These are phyloP conservation scores for Trematocara zebra DNA, from an alignment of 2,113 vertebrate genomes.

Conservation along the genomic window DNA sequence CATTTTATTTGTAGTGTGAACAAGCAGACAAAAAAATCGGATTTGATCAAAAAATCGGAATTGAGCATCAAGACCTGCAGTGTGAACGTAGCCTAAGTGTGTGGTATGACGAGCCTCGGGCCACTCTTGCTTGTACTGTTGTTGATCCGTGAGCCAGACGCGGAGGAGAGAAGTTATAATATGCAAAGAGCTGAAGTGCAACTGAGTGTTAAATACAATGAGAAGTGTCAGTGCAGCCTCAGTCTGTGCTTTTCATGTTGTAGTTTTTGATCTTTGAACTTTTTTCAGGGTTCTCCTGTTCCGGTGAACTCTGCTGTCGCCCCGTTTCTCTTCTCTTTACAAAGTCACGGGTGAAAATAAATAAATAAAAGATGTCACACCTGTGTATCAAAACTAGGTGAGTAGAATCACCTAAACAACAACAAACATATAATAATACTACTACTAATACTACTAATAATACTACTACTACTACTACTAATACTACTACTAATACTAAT, in stretches of 20 bases:
- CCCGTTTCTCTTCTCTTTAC: not conserved
- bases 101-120: not conserved
- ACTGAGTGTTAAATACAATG: not conserved
- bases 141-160: not conserved
- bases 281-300: not conserved
- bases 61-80: too few species aligned
- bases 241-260: not conserved
- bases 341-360: not conserved
- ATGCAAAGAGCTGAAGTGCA: not conserved
- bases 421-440: not conserved
- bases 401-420: not conserved
- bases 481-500: too few species aligned
- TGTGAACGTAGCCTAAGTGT: too few species aligned
- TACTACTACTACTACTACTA: too few species aligned
- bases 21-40: too few species aligned
- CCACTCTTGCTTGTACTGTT: not conserved
- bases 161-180: not conserved
- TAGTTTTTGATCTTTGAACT: not conserved
- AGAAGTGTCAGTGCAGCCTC: not conserved
- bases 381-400: not conserved
- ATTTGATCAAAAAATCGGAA: too few species aligned
- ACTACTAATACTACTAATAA: too few species aligned
- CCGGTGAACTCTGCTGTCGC: not conserved
- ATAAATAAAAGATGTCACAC: not conserved
- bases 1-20: too few species aligned